Conservation (phyloP, 2,113 vertebrate species). For the cat (Felis catus) region F.catus_Fca126_mat1.0 CM031415.1:17755501-17756000, state of each 20-base stretch:
- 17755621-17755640: background rate
- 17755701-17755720: background rate
- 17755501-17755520: background rate
- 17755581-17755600: conserved; percentile 1
- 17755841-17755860: background rate
- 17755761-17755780: background rate
- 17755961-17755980: background rate
- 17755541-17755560: background rate
- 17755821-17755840: background rate
- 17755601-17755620: conserved; percentile 33
- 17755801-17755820: background rate
- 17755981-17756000: background rate
- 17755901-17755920: background rate
- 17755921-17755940: background rate
- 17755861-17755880: background rate
- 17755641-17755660: background rate
- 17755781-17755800: background rate
- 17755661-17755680: background rate
- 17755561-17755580: background rate
- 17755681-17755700: background rate
- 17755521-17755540: conserved; percentile 29
- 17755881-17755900: background rate
- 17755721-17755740: background rate
- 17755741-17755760: background rate
- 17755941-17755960: background rate